These are phyloP conservation scores for Drosophila anomalata DNA, from an alignment of 2,888 invertebrate species.

Conservation along the genomic window DNA sequence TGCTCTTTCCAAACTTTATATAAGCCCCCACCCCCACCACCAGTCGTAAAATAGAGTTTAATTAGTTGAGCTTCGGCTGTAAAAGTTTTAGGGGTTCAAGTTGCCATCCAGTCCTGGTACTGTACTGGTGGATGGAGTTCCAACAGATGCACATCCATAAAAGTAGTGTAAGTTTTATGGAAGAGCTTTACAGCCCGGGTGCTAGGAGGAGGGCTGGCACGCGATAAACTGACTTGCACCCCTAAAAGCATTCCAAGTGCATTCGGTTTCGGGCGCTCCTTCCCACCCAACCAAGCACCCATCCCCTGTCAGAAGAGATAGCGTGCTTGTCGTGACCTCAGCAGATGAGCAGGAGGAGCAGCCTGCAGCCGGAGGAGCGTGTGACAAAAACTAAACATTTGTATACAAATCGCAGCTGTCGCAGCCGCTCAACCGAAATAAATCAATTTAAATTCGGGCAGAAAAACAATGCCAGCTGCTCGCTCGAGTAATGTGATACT, in stretches of 20 bases:
- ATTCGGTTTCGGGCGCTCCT: conserved; percentile 2
- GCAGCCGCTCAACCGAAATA: conserved; percentile 41
- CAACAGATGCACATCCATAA: conserved; percentile 18
- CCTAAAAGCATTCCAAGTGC: conserved; percentile 25
- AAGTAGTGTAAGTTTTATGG: conserved; percentile 23
- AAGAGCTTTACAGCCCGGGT: conserved; percentile 1
- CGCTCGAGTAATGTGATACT: conserved; percentile 44
- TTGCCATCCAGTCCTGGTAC: not conserved
- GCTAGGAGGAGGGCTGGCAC: not conserved
- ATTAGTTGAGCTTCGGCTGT: conserved; percentile 15
- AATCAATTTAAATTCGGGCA: conserved; percentile 28
- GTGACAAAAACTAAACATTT: conserved; percentile 52
- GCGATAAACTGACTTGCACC: conserved; percentile 11
- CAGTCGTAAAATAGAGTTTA: conserved; percentile 33
- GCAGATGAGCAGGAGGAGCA: conserved; percentile 7
- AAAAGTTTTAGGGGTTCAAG: conserved; percentile 30
- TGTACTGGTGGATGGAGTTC: not conserved
- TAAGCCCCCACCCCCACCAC: not conserved
- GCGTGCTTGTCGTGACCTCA: not conserved
- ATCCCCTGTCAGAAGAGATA: not conserved
- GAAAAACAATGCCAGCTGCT: conserved; percentile 22
- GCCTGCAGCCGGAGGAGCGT: conserved; percentile 25
- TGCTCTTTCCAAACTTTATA: conserved; percentile 2
- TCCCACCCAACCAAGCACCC: not conserved
- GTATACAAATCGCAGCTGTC: conserved; percentile 39